Conservation (phyloP, 2,888 invertebrate genomes). For the Pseudoips prasinana region DNA sequence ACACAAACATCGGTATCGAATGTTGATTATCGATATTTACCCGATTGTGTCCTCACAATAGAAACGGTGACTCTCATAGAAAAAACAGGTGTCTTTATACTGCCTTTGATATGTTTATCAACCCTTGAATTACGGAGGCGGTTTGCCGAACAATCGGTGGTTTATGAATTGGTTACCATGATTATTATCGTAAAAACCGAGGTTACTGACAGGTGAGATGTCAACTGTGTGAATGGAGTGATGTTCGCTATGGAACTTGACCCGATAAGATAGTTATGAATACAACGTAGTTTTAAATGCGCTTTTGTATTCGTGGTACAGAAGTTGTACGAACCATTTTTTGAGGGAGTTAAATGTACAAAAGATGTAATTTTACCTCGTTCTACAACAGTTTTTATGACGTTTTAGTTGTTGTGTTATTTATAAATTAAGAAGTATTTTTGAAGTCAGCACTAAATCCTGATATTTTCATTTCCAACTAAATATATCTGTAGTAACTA, state of each 20-base stretch:
- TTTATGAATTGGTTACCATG: conserved; percentile 70
- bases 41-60: conserved; percentile 67
- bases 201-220: conserved; percentile 80
- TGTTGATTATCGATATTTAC: conserved; percentile 71
- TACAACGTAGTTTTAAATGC: conserved; percentile 42
- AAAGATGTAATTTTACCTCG: conserved; percentile 24
- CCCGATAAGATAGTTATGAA: conserved; percentile 59
- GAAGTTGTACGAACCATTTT: conserved; percentile 27
- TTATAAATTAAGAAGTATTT: too few relatives aligned
- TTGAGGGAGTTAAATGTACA: conserved; percentile 7
- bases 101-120: conserved; percentile 79
- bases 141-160: conserved; percentile 63
- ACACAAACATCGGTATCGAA: conserved; percentile 60
- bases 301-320: conserved; percentile 41
- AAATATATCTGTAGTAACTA: too few relatives aligned
- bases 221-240: conserved; percentile 65
- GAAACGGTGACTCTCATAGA: conserved; percentile 55
- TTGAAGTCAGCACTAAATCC: too few relatives aligned
- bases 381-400: conserved; percentile 6
- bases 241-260: conserved; percentile 54
- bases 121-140: conserved; percentile 74
- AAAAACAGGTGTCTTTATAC: conserved; percentile 73
- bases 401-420: conserved; percentile 4
- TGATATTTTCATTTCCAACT: too few relatives aligned
- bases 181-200: conserved; percentile 65